Percentiles rank a stretch among this genome's conserved stretches.
Evolutionary conservation across 2,888 invertebrate species (phyloP).

Genomic region (Eupithecia subumbrata): DNA sequence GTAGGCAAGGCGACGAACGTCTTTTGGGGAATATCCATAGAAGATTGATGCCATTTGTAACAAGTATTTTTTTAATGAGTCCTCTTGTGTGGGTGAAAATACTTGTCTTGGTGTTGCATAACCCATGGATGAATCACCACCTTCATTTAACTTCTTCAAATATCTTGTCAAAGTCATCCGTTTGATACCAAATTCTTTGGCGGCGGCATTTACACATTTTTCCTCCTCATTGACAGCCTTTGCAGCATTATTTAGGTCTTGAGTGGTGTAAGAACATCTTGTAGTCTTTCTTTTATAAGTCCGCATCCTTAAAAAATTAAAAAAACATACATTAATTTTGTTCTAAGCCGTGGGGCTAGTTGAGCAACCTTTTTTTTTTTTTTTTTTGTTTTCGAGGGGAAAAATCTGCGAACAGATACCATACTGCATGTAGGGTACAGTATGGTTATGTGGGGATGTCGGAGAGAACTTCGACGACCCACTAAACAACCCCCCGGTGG

Average conservation of each 20-base stretch:
- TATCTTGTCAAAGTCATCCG: conserved; percentile 45
- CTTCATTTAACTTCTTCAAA: conserved; percentile 42
- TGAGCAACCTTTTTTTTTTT: no score
- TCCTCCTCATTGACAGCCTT: conserved; percentile 13
- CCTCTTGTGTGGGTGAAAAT: conserved; percentile 35
- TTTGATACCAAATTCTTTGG: conserved; percentile 46
- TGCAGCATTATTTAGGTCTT: conserved; percentile 22
- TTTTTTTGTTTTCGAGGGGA: no score
- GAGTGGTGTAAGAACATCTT: conserved; percentile 18
- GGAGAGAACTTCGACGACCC: no score
- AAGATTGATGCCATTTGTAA: conserved; percentile 43
- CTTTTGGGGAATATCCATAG: conserved; percentile 43
- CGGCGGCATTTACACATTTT: conserved; percentile 20
- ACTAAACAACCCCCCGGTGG: no score
- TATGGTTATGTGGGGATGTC: no score
- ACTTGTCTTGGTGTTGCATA: conserved; percentile 43
- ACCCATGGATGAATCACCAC: conserved; percentile 37
- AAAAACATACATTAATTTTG: no score
- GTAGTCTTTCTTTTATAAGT: conserved; percentile 3
- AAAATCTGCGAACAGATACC: no score
- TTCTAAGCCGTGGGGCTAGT: no score
- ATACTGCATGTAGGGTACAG: no score
- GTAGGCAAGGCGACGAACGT: conserved; percentile 44
- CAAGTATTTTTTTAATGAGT: conserved; percentile 40
- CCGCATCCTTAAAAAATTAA: no score